phyloP scores from a whole-genome alignment of 2,888 invertebrate genomes.

The Agrypnus murinus region DNA sequence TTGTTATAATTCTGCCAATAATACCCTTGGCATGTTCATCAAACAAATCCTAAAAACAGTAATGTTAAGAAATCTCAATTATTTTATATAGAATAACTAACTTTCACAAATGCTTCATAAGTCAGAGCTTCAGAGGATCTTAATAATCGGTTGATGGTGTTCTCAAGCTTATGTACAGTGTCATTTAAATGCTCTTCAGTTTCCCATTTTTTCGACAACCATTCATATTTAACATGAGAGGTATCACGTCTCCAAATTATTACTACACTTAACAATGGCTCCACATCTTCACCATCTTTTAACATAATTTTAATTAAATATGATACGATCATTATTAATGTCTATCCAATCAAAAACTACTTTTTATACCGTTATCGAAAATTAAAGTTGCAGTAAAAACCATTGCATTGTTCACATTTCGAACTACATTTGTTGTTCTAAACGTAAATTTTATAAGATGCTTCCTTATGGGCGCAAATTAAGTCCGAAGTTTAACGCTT shows the following conservation, averaged over 20 bases:
- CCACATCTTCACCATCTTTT: constrained; percentile 76
- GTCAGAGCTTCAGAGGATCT: constrained; percentile 83
- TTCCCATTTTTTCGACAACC: constrained; percentile 85
- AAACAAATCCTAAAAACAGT: constrained; percentile 77
- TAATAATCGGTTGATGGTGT: constrained; percentile 81
- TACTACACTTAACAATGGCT: constrained; percentile 85
- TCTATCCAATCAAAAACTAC: too few species aligned
- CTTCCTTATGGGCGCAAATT: too few species aligned
- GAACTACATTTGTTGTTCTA: too few species aligned
- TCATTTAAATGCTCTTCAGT: constrained; percentile 77
- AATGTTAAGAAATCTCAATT: neutral
- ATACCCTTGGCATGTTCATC: constrained; percentile 87
- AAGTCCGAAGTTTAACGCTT: too few species aligned
- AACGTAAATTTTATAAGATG: too few species aligned
- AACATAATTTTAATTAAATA: constrained; percentile 56
- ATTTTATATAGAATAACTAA: constrained; percentile 61
- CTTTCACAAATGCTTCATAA: constrained; percentile 87
- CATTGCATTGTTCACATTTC: too few species aligned
- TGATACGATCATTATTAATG: constrained; percentile 2
- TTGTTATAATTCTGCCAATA: constrained; percentile 80
- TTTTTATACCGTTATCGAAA: too few species aligned
- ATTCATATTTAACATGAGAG: constrained; percentile 92
- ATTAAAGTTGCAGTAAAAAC: too few species aligned
- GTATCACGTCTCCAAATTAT: constrained; percentile 93
- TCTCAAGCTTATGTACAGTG: constrained; percentile 82